Evolutionary conservation across 2,888 invertebrate species (phyloP), one percentile per base, ranked within the genome.

Genomic region (Dasysyrphus albostriatus): DNA sequence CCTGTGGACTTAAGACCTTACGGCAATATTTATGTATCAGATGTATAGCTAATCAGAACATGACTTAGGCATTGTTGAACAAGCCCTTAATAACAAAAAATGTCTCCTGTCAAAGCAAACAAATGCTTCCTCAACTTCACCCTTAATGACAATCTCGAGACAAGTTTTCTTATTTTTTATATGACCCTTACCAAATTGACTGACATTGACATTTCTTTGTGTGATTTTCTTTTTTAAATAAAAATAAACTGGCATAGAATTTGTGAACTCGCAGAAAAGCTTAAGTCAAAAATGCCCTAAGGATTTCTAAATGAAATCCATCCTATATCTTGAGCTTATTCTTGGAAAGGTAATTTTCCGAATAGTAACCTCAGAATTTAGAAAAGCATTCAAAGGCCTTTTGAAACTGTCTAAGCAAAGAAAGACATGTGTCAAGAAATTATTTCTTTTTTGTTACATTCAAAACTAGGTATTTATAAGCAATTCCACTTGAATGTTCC

Each of bases 401-500:
- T 59, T 59, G 39, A 6, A 59, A 39, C 12, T 59, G 12, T 19
- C 19, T 39, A 5, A 39, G 59, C 61, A 39, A 14, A 39, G 61
- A 61, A 19, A 39, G 61, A 61, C 61, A 61, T 61, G 61, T 61
- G 61, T 39, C 61, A 39, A 39, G 61, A 61, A 39, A 59, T 39
- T 61, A 61, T 59, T 19, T 59, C 12, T 39, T 39, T 24, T 42
- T 19, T 37, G 19, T 24, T 4, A 32, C 54, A 54, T 19, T 39
- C 19, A 59, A 59, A 59, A 59, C 59, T 39, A 59, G 61, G 39
- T 39, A 42, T 39, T 59, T 61, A 24, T 24, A 61, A 61, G 61
- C 24, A 61, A 61, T 61, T 61, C 24, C 14, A 42, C 39, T 61
- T 42, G 7, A 61, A 61, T 61, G 39, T 61, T 61, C 24, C 61